Conservation (phyloP, 1,140 invertebrate species). For the Amphibalanus amphitrite region DNA sequence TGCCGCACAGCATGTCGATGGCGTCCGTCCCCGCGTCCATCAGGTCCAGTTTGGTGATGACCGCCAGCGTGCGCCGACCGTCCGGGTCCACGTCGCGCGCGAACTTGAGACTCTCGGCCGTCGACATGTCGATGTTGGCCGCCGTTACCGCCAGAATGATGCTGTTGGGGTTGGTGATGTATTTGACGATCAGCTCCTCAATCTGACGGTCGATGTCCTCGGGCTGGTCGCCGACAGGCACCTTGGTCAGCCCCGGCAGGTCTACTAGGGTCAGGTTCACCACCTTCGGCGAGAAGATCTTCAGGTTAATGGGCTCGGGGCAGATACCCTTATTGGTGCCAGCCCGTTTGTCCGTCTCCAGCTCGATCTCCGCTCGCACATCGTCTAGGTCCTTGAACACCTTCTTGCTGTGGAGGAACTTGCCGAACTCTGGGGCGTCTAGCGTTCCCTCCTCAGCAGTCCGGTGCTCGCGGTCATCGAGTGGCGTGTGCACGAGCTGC, state of each 20-base stretch:
- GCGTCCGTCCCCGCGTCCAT: conserved; percentile 99
- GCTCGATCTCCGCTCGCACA: conserved; percentile 79
- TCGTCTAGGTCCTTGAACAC: conserved; percentile 84
- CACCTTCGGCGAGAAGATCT: conserved; percentile 79
- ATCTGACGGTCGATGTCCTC: conserved; percentile 80
- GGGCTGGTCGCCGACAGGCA: conserved; percentile 76
- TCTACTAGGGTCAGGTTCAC: conserved; percentile 96
- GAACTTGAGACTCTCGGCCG: conserved; percentile 83
- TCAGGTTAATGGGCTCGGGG: conserved; percentile 85
- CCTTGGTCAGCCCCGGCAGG: conserved; percentile 94
- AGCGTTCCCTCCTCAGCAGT: conserved; percentile 69
- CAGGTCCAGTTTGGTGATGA: conserved; percentile 95
- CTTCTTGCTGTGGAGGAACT: conserved; percentile 85
- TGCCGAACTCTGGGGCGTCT: conserved; percentile 83
- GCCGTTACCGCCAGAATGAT: conserved; percentile 85
- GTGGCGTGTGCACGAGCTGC: conserved; percentile 78
- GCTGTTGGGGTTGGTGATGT: conserved; percentile 77
- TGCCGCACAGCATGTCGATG: conserved; percentile 91
- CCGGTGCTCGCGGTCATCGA: conserved; percentile 70
- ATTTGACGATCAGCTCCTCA: conserved; percentile 55
- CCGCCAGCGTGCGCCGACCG: conserved; percentile 87
- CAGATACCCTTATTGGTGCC: conserved; percentile 94
- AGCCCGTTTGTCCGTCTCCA: conserved; percentile 78
- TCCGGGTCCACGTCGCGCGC: conserved; percentile 89
- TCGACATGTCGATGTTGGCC: conserved; percentile 94